A percentile compares a stretch with the other conserved stretches of the same genome.
phyloP scores from a whole-genome alignment of 2,797 vertebrate species.

The Liasis olivaceus region DNA sequence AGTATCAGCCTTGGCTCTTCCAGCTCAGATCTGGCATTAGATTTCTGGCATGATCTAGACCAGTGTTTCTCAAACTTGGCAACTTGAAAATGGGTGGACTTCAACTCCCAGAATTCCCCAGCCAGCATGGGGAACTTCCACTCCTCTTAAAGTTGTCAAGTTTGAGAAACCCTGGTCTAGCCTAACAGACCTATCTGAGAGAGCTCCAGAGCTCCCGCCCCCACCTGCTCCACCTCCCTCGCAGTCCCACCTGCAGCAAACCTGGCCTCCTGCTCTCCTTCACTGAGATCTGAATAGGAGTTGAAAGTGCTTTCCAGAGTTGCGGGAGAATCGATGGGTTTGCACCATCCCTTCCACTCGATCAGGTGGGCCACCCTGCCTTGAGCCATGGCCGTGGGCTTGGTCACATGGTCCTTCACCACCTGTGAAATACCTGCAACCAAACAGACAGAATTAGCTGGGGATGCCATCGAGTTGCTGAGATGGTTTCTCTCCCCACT shows the following conservation, averaged over 20 bases:
- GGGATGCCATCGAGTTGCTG: background rate
- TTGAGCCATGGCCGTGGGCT: constrained; percentile 97
- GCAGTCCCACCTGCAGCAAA: constrained; percentile 87
- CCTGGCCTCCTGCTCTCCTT: constrained; percentile 96
- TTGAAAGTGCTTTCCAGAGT: constrained; percentile 91
- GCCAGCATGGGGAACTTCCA: background rate
- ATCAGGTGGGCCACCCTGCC: constrained; percentile 96
- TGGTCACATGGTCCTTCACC: constrained; percentile 98
- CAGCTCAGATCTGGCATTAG: background rate
- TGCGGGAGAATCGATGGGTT: constrained; percentile 86
- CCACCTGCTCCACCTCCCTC: background rate
- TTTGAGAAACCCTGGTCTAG: background rate
- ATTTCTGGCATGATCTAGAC: background rate
- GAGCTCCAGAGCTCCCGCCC: background rate
- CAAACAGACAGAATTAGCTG: accelerated
- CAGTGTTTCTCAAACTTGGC: background rate
- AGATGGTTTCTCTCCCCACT: background rate
- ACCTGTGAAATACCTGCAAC: constrained; percentile 93
- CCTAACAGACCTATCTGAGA: background rate
- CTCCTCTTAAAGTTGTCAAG: background rate
- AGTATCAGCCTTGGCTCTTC: background rate
- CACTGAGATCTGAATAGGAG: constrained; percentile 93
- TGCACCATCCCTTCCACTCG: constrained; percentile 98
- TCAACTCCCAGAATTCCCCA: too few relatives aligned
- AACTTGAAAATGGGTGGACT: too few relatives aligned